Evolutionary conservation across 1,140 invertebrate genomes (phyloP).

Genomic region (Euwallacea fornicatus): DNA sequence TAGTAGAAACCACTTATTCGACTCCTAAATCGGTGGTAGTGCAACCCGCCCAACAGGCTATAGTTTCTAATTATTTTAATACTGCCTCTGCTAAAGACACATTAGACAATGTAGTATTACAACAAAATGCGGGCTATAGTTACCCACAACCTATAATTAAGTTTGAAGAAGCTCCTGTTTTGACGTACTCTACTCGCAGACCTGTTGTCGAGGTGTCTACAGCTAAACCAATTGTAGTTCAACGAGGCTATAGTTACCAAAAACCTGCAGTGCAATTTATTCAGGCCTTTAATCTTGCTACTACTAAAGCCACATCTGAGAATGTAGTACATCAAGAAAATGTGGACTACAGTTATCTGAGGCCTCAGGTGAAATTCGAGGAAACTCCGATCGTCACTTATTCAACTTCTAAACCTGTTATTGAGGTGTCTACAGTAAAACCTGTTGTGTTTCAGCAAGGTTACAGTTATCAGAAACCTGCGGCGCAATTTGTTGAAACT

Average conservation of each 20-base stretch:
- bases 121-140: slow-evolving; percentile 50
- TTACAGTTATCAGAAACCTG: slow-evolving; percentile 55
- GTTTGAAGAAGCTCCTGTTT: slow-evolving; percentile 46
- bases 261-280: slow-evolving; percentile 53
- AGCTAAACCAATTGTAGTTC: background rate
- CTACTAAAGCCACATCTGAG: background rate
- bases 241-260: slow-evolving; percentile 52
- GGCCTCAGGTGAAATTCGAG: background rate
- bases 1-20: background rate
- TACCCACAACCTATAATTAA: slow-evolving; percentile 53
- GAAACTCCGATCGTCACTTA: background rate
- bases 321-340: background rate
- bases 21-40: slow-evolving; percentile 2
- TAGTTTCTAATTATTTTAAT: slow-evolving; percentile 33
- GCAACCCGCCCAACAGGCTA: slow-evolving; percentile 28
- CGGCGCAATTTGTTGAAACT: slow-evolving; percentile 51
- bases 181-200: slow-evolving; percentile 27
- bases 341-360: slow-evolving; percentile 1
- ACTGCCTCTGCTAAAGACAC: background rate
- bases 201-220: background rate
- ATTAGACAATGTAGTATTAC: background rate
- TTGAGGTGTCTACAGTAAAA: background rate
- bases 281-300: slow-evolving; percentile 42
- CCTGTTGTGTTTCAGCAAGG: slow-evolving; percentile 34
- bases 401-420: slow-evolving; percentile 29